Percentiles rank a stretch among this genome's conserved stretches.
These are phyloP conservation scores for Eupithecia exiguata DNA, from an alignment of 2,888 invertebrate species.

Conservation along the genomic window DNA sequence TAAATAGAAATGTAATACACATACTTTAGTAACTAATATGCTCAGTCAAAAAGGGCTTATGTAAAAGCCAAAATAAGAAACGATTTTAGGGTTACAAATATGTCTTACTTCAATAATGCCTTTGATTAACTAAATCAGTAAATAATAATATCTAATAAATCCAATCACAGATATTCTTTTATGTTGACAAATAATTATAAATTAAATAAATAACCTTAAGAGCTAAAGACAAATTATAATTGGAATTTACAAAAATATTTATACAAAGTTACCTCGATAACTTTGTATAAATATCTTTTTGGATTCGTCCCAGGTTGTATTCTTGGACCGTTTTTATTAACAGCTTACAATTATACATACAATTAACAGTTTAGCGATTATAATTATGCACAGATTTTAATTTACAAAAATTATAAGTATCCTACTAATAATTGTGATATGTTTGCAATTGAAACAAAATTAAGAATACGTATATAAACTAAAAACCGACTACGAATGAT, in stretches of 20 bases:
- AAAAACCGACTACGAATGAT: neutral
- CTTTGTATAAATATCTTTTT: too few species aligned
- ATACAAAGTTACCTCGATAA: too few species aligned
- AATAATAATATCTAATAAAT: slow-evolving; percentile 6
- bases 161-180: slow-evolving; percentile 12
- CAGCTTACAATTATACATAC: neutral
- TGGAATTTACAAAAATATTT: neutral
- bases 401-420: neutral
- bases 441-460: neutral
- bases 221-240: neutral
- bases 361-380: neutral
- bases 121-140: slow-evolving; percentile 16
- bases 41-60: neutral
- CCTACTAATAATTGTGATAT: neutral
- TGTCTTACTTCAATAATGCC: neutral
- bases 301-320: neutral
- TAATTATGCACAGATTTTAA: neutral
- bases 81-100: neutral
- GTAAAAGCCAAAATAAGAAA: neutral
- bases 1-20: neutral
- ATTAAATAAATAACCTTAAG: neutral
- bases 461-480: too few species aligned
- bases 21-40: neutral
- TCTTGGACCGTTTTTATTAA: neutral
- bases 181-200: neutral